Evolutionary conservation across 2,888 invertebrate species (phyloP).

Genomic region (Electrophaes corylata): DNA sequence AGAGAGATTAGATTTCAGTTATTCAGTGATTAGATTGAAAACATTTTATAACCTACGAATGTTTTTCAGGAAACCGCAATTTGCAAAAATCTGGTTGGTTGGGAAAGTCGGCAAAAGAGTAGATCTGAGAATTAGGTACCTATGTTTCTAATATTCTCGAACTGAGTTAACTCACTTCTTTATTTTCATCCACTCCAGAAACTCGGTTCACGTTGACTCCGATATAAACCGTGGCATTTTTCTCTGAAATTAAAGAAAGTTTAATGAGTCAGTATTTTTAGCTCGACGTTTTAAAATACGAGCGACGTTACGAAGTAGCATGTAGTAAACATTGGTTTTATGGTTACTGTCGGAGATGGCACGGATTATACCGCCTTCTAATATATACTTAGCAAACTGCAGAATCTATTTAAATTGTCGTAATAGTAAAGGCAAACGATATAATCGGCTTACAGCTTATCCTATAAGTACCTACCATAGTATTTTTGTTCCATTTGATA

Average conservation of each 20-base stretch:
- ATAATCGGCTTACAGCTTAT: constrained; percentile 20
- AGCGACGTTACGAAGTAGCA: constrained; percentile 27
- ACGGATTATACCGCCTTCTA: constrained; percentile 41
- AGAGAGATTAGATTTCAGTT: too few relatives aligned
- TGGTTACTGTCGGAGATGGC: constrained; percentile 54
- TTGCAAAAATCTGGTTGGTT: too few relatives aligned
- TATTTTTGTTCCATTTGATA: neutral
- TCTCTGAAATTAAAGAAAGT: constrained; percentile 68
- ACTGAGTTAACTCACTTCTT: constrained; percentile 75
- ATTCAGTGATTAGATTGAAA: too few relatives aligned
- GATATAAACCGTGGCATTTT: constrained; percentile 84
- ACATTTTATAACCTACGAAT: too few relatives aligned
- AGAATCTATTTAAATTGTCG: constrained; percentile 36
- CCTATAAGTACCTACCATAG: too few relatives aligned
- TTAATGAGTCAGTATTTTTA: constrained; percentile 32
- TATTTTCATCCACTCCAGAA: constrained; percentile 86
- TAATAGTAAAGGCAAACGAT: constrained; percentile 22
- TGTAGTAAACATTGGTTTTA: constrained; percentile 52
- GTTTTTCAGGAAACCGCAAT: too few relatives aligned
- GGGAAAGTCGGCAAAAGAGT: too few relatives aligned
- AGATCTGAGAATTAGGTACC: too few relatives aligned
- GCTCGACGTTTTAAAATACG: constrained; percentile 38
- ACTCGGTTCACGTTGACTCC: constrained; percentile 86
- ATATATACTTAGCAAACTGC: constrained; percentile 30
- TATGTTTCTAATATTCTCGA: too few relatives aligned